Evolutionary conservation across 2,113 vertebrate species (phyloP).

Genomic region (Chionis minor): DNA sequence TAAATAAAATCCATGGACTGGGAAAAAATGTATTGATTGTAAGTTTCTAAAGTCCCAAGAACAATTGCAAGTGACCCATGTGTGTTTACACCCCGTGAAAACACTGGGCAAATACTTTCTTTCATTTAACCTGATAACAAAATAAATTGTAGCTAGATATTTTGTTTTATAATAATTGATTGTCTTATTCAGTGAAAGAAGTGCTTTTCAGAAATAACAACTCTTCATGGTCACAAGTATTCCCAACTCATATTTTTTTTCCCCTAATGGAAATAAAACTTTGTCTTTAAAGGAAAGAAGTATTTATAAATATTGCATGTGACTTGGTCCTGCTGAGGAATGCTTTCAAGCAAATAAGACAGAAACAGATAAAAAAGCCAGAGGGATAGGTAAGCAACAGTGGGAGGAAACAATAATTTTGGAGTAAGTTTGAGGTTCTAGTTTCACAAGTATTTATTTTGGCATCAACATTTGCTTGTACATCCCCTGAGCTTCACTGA

Average conservation of each 20-base stretch:
- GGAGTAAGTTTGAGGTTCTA: not conserved
- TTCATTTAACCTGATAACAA: constrained; percentile 7
- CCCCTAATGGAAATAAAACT: not conserved
- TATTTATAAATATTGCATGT: constrained; percentile 10
- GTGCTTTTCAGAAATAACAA: constrained; percentile 1
- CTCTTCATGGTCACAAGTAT: not conserved
- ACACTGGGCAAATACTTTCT: not conserved
- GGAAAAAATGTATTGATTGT: not conserved
- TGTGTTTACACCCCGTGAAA: not conserved
- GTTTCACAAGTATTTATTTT: constrained; percentile 7
- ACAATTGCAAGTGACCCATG: not conserved
- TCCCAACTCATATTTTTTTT: not conserved
- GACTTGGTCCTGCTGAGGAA: not conserved
- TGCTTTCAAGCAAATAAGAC: constrained; percentile 3
- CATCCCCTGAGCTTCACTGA: not conserved
- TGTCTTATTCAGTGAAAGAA: not conserved
- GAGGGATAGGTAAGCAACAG: not conserved
- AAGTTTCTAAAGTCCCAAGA: not conserved
- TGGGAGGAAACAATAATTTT: not conserved
- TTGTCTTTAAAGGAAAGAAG: not conserved
- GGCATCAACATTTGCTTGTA: not conserved
- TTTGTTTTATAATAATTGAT: constrained; percentile 8
- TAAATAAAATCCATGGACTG: not conserved
- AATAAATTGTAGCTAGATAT: not conserved
- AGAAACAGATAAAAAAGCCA: not conserved